A percentile compares a stretch with the other conserved stretches of the same genome.
These are phyloP conservation scores for Cercocebus atys DNA, from an alignment of 2,113 vertebrate species.

Conservation along the genomic window DNA sequence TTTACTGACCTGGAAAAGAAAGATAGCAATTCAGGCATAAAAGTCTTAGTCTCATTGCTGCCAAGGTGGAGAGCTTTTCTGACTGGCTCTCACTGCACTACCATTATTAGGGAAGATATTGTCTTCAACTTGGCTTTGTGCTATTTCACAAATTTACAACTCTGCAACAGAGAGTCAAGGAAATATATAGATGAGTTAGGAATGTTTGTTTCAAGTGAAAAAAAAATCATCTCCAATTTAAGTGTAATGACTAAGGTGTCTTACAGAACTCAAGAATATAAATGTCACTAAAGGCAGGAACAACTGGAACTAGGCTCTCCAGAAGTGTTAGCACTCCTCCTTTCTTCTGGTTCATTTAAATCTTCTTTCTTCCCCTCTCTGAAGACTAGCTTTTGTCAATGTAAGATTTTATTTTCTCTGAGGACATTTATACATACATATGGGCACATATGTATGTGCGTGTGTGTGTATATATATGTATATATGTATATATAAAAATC, in stretches of 20 bases:
- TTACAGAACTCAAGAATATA: background rate
- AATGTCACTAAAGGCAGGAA: background rate
- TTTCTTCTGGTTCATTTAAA: background rate
- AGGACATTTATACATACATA: background rate
- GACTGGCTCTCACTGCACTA: background rate
- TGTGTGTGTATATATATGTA: too few species aligned
- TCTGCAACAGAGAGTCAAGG: background rate
- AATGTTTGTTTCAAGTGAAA: background rate
- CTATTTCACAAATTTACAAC: background rate
- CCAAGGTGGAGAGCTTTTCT: background rate
- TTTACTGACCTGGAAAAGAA: background rate
- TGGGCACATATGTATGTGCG: rapidly evolving
- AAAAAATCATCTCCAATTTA: background rate
- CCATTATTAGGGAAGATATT: background rate
- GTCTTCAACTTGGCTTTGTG: background rate
- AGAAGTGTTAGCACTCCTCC: background rate
- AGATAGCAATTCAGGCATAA: background rate
- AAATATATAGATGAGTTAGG: background rate
- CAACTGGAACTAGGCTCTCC: background rate
- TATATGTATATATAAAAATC: background rate
- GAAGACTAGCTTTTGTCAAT: background rate
- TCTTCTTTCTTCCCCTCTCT: background rate
- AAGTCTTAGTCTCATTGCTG: background rate
- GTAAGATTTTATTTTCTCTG: background rate
- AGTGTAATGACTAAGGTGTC: background rate